Conservation (phyloP, 2,888 invertebrate species). For the Achlya flavicornis region DNA sequence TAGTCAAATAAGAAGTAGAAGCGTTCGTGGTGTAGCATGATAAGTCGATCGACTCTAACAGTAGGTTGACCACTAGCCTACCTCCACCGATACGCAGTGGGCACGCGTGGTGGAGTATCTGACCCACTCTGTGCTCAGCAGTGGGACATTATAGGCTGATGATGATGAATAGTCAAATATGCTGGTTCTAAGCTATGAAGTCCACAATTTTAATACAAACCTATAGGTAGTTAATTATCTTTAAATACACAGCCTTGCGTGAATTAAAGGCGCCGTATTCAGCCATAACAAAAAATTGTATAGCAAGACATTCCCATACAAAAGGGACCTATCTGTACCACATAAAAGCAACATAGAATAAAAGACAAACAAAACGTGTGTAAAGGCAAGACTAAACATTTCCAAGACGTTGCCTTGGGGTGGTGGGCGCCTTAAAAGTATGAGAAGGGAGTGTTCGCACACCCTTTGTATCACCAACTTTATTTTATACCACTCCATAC, state of each 20-base stretch:
- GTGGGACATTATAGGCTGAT: too few relatives aligned
- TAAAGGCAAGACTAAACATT: conserved; percentile 74
- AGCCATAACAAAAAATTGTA: conserved; percentile 28
- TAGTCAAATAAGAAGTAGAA: too few relatives aligned
- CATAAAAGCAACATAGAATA: conserved; percentile 67
- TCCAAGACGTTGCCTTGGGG: conserved; percentile 71
- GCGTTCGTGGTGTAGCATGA: too few relatives aligned
- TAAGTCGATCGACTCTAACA: too few relatives aligned
- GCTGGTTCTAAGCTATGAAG: too few relatives aligned
- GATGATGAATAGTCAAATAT: too few relatives aligned
- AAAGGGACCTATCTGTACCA: conserved; percentile 51
- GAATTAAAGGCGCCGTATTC: conserved; percentile 5
- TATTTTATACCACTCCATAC: conserved; percentile 11
- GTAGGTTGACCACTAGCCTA: too few relatives aligned
- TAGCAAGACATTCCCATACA: conserved; percentile 21
- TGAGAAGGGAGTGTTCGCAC: conserved; percentile 36
- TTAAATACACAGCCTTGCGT: not conserved
- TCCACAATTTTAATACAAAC: too few relatives aligned
- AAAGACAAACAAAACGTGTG: conserved; percentile 76
- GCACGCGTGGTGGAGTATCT: too few relatives aligned
- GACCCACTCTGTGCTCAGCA: too few relatives aligned
- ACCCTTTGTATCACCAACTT: conserved; percentile 38
- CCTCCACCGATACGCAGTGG: too few relatives aligned
- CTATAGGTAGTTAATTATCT: not conserved
- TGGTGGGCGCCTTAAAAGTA: conserved; percentile 30